Evolutionary conservation across 2,113 vertebrate species (phyloP).

Genomic region (Gymnocephalus cernua): DNA sequence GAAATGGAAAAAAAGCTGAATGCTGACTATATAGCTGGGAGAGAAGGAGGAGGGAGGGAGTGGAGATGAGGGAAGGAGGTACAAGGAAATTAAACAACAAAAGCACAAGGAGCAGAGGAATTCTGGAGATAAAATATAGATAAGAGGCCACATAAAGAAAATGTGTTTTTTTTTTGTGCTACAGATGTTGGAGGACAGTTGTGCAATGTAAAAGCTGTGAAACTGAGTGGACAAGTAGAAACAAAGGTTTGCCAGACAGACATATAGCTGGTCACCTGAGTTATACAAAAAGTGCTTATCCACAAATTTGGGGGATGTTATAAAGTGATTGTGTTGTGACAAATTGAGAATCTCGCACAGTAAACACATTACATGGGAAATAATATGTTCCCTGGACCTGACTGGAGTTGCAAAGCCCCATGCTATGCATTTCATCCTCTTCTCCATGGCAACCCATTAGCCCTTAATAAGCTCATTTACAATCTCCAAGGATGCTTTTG

Average conservation of each 20-base stretch:
- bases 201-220: conserved; percentile 10
- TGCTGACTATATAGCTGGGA: conserved; percentile 56
- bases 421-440: conserved; percentile 69
- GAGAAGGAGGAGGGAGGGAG: background rate
- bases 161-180: background rate
- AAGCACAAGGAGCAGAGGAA: conserved; percentile 21
- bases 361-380: conserved; percentile 30
- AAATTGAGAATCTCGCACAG: conserved; percentile 14
- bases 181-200: conserved; percentile 13
- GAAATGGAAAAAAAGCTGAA: conserved; percentile 76
- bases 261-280: conserved; percentile 11
- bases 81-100: conserved; percentile 60
- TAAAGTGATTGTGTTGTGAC: background rate
- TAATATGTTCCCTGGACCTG: conserved; percentile 62
- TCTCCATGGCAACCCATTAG: conserved; percentile 86
- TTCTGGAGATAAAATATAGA: conserved; percentile 26
- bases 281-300: background rate
- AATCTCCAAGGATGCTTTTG: conserved; percentile 82
- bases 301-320: background rate
- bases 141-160: conserved; percentile 24
- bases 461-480: conserved; percentile 84
- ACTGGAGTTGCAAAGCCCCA: conserved; percentile 64
- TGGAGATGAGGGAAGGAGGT: conserved; percentile 31
- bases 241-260: background rate
- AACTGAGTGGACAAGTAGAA: background rate